Base-by-base conservation (phyloP, 2,797 vertebrate species). In the Gambusia yucatana region DNA sequence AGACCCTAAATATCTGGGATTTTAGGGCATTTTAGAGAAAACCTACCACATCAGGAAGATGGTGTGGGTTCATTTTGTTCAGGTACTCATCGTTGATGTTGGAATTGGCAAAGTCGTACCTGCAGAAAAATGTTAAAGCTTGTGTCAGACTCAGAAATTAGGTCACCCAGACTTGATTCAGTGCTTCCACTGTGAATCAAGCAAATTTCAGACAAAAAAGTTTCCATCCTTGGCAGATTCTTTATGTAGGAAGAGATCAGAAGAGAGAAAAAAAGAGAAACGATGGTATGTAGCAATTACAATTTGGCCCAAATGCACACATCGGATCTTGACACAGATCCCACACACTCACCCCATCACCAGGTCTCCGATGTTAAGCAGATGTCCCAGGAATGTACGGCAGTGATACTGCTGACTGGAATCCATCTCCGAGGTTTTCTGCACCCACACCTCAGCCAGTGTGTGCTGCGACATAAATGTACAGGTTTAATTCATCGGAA, bases 341-440 rank as follows among this genome's bases (percentile, higher is more conserved):
- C 65, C 28, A 28, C 3, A 28, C 0, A 86, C 90, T 86, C 76
- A 94, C 93, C 94, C 94, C 65, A 97, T 63, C 48, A 98, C 98
- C 84, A 99, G 94, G 94, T 99, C 98, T 8, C 98, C 98, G 1
- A 98, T 98, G 96, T 97, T 99, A 59, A 99, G 96, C 88, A 99
- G 95, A 93, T 99, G 98, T 0, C 98, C 98, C 93, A 99, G 88
- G 90, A 97, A 98, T 30, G 98, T 99, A 0, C 95, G 97, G 90
- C 98, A 99, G 96, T 99, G 97, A 87, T 98, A 99, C 77, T 99
- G 98, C 86, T 96, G 97, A 86, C 95, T 96, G 1, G 96, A 98
- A 88, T 97, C 80, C 97, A 99, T 93, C 94, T 99, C 98, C 0
- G 97, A 98, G 17, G 97, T 98, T 87, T 99, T 99, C 95, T 97